A percentile compares a stretch with the other conserved stretches of the same genome.
Conservation (phyloP, 1,140 invertebrate genomes). For the Lerema accius region DNA sequence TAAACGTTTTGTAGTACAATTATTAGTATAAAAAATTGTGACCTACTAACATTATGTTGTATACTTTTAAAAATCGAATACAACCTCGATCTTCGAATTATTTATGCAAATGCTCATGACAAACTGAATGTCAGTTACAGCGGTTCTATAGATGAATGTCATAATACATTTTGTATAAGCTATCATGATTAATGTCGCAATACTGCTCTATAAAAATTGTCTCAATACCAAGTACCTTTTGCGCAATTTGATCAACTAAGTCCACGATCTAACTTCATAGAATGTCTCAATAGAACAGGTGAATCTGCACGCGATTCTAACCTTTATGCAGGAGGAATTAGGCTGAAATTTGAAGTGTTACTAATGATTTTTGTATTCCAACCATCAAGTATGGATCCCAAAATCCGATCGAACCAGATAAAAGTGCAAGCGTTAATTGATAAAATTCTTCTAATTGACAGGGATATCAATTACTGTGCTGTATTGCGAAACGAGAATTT, state of each 20-base stretch:
- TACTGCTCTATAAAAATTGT: slow-evolving; percentile 56
- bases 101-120: slow-evolving; percentile 15
- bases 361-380: slow-evolving; percentile 2
- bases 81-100: slow-evolving; percentile 16
- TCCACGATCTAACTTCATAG: slow-evolving; percentile 3
- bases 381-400: slow-evolving; percentile 26
- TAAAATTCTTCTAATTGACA: slow-evolving; percentile 43
- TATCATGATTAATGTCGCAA: slow-evolving; percentile 53
- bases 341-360: slow-evolving; percentile 3
- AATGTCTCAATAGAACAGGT: slow-evolving; percentile 11
- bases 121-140: slow-evolving; percentile 40
- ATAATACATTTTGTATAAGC: slow-evolving; percentile 48
- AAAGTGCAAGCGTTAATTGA: slow-evolving; percentile 38
- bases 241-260: slow-evolving; percentile 40
- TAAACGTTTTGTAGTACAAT: no score
- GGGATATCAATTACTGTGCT: slow-evolving; percentile 37
- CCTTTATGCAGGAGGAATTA: slow-evolving; percentile 3
- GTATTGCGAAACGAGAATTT: slow-evolving; percentile 33
- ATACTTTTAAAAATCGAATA: no score
- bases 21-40: no score
- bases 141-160: slow-evolving; percentile 37
- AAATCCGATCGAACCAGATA: slow-evolving; percentile 39
- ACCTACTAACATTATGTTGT: no score
- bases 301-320: slow-evolving; percentile 9
- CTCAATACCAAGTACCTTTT: slow-evolving; percentile 46